Conservation (phyloP, 2,888 invertebrate genomes). For the Arge pagana region DNA sequence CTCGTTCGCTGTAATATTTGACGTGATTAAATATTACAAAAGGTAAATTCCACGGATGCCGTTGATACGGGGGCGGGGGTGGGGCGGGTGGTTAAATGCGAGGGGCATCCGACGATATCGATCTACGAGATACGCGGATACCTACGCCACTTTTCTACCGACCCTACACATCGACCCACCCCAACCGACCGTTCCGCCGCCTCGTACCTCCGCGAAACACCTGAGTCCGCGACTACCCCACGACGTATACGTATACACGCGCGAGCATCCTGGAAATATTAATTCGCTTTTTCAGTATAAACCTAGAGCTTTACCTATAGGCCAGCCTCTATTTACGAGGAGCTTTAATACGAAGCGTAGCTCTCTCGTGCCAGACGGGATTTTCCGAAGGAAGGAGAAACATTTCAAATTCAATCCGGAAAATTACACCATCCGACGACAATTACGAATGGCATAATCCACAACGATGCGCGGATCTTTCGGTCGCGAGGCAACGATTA, state of each 20-base stretch:
- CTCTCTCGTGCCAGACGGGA: too few species aligned
- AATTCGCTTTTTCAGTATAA: conserved; percentile 2
- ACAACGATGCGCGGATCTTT: too few species aligned
- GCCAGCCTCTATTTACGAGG: too few species aligned
- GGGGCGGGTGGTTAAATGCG: conserved; percentile 11
- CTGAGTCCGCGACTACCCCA: conserved; percentile 12
- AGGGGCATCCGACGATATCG: conserved; percentile 15
- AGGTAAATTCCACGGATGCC: conserved; percentile 46
- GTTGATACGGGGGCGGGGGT: conserved; percentile 29
- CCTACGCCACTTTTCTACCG: conserved; percentile 13
- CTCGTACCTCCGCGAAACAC: conserved; percentile 7
- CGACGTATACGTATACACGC: too few species aligned
- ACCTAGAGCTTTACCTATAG: too few species aligned
- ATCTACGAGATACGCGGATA: conserved; percentile 9
- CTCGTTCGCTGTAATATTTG: conserved; percentile 38
- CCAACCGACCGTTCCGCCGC: neutral
- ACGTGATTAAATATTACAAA: conserved; percentile 49
- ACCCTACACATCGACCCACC: too few species aligned
- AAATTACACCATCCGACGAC: too few species aligned
- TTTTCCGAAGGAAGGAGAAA: too few species aligned
- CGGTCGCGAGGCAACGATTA: too few species aligned
- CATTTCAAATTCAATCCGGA: too few species aligned
- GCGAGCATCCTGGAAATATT: conserved; percentile 8
- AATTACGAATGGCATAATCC: too few species aligned
- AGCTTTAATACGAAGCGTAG: too few species aligned